phyloP scores from a whole-genome alignment of 2,797 vertebrate genomes.

The Podarcis siculus region DNA sequence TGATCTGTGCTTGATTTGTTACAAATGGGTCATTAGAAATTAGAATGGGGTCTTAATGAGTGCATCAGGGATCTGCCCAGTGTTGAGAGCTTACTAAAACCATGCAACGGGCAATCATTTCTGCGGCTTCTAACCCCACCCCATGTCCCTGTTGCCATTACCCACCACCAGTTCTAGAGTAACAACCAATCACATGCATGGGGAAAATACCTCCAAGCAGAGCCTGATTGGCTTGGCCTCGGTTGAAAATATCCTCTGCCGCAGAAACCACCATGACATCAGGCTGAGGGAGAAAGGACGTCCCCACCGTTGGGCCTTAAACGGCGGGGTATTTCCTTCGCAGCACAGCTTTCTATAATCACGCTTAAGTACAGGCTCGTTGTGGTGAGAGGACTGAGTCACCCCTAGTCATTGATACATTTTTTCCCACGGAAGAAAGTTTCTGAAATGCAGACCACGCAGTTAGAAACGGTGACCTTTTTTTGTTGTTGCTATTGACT shows the following conservation, averaged over 20 bases:
- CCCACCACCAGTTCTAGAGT: neutral
- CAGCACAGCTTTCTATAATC: slow-evolving; percentile 62
- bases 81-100: slow-evolving; percentile 51
- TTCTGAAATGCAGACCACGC: slow-evolving; percentile 18
- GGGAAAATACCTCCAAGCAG: slow-evolving; percentile 54
- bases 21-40: neutral
- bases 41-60: slow-evolving; percentile 43
- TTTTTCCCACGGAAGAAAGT: slow-evolving; percentile 70
- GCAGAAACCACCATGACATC: slow-evolving; percentile 69
- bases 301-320: slow-evolving; percentile 51
- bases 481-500: rapidly evolving
- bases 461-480: slow-evolving; percentile 14
- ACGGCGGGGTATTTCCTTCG: slow-evolving; percentile 67
- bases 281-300: slow-evolving; percentile 56
- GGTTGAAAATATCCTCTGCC: slow-evolving; percentile 56
- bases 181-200: slow-evolving; percentile 39
- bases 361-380: slow-evolving; percentile 67
- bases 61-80: slow-evolving; percentile 51
- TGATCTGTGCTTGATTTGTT: neutral
- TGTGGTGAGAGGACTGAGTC: slow-evolving; percentile 18
- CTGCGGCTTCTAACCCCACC: slow-evolving; percentile 5
- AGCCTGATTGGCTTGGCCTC: slow-evolving; percentile 65
- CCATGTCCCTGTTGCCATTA: neutral
- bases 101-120: slow-evolving; percentile 10
- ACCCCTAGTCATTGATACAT: slow-evolving; percentile 53